These are phyloP conservation scores for Pherbina coryleti DNA, from an alignment of 2,888 invertebrate species.

Conservation along the genomic window DNA sequence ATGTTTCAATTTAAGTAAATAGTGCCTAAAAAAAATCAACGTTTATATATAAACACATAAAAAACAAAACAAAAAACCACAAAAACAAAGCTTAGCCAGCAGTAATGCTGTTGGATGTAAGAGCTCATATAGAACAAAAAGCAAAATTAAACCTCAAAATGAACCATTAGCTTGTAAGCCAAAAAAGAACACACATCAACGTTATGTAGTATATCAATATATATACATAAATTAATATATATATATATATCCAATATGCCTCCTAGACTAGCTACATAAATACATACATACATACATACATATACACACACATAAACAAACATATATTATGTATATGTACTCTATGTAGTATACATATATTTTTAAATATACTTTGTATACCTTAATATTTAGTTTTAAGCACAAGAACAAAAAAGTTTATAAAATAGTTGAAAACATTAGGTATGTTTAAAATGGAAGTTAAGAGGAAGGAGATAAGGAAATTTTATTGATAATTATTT, in stretches of 20 bases:
- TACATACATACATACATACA: not conserved
- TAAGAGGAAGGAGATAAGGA: not conserved
- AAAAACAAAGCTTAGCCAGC: not conserved
- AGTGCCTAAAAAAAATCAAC: conserved; percentile 31
- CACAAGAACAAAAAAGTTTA: not conserved
- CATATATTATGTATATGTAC: not conserved
- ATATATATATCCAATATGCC: conserved; percentile 26
- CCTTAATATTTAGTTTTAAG: conserved; percentile 13
- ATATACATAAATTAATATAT: too few relatives aligned
- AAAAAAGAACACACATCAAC: not conserved
- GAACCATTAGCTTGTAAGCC: conserved; percentile 30
- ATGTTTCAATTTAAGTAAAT: conserved; percentile 24
- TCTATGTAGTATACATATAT: not conserved
- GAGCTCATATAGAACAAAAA: not conserved
- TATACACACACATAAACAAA: not conserved
- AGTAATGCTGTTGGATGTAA: not conserved
- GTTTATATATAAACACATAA: not conserved
- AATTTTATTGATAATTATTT: not conserved
- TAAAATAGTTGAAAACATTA: too few relatives aligned
- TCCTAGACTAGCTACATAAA: conserved; percentile 17
- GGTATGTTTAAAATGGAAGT: not conserved
- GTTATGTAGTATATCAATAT: conserved; percentile 4
- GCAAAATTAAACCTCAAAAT: not conserved
- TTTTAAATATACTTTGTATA: conserved; percentile 16
- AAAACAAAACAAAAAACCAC: not conserved